Evolutionary conservation across 1,140 invertebrate species (phyloP), one percentile per base, ranked within the genome.

Genomic region (Lepidurus apus): DNA sequence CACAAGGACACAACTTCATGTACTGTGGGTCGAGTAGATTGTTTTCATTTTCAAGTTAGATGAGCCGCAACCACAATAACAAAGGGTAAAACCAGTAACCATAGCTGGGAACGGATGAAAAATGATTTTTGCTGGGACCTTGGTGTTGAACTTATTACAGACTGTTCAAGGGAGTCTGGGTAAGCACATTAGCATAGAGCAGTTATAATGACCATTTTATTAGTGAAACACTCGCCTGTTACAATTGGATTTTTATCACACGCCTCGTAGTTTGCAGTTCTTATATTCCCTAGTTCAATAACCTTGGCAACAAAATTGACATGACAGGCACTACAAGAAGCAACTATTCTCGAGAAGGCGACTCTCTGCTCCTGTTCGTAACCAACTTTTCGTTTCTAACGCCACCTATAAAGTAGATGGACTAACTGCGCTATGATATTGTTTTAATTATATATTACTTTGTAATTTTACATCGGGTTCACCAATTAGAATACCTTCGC

Each of bases 251-350:
- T 13, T 65, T 65, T 65, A 65, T 65, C 21, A 65, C 53, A 65
- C 9, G 17, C 53, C 53, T 65, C 21, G 17, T 9, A 7, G 53
- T 65, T 7, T 13, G 53, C 9, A n/a, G 53, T 65, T 65, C 53
- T 65, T 65, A 9, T 65, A 65, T 65, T 65, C 53, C 53, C 13
- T 21, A 65, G 53, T 65, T 65, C 53, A 65, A 65, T 65, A 65
- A 13, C 53, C 53, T 65, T 17, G 53, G 53, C 53, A 65, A 65
- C 53, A 65, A 65, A 65, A 65, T 65, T 65, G 53, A 65, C 53
- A 65, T 65, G 53, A 65, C 53, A 65, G 53, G 13, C 13, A 6
- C 53, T 7, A 1, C 17, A 21, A 65, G 53, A 7, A 65, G 53
- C 9, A n/a, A 9, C 6, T 21, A 65, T 17, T 13, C 13, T 5